phyloP scores from a whole-genome alignment of 35 echinoderm and acorn worm genomes.

The Apostichopus californicus region DNA sequence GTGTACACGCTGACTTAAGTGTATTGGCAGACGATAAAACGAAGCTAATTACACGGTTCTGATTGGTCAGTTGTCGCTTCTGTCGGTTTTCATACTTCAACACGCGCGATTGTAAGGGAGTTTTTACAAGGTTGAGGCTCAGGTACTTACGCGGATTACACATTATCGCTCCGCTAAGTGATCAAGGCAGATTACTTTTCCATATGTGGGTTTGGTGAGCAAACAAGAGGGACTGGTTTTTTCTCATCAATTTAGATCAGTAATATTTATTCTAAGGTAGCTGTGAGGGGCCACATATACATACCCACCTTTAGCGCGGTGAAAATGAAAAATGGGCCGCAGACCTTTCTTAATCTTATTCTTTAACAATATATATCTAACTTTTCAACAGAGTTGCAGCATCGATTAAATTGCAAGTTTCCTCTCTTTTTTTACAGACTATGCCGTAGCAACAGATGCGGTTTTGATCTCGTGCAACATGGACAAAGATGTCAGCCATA shows the following conservation, averaged over 20 bases:
- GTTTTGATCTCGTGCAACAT: too few species aligned
- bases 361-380: too few species aligned
- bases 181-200: conserved; percentile 42
- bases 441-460: too few species aligned
- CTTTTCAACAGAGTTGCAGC: too few species aligned
- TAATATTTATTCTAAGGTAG: conserved; percentile 27
- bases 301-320: too few species aligned
- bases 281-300: conserved; percentile 29
- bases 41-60: conserved; percentile 41
- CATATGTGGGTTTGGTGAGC: conserved; percentile 41
- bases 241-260: conserved; percentile 51
- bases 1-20: conserved; percentile 49
- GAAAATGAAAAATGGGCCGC: too few species aligned
- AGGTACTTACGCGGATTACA: conserved; percentile 27
- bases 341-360: too few species aligned
- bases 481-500: too few species aligned
- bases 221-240: conserved; percentile 36
- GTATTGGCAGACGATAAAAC: conserved; percentile 47
- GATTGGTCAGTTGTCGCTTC: conserved; percentile 40
- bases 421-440: too few species aligned
- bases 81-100: conserved; percentile 37
- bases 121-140: conserved; percentile 35
- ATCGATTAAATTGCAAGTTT: too few species aligned
- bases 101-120: conserved; percentile 32
- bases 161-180: conserved; percentile 40